These are phyloP conservation scores for Rhabdornis inornatus DNA, from an alignment of 2,113 vertebrate genomes.

Conservation along the genomic window DNA sequence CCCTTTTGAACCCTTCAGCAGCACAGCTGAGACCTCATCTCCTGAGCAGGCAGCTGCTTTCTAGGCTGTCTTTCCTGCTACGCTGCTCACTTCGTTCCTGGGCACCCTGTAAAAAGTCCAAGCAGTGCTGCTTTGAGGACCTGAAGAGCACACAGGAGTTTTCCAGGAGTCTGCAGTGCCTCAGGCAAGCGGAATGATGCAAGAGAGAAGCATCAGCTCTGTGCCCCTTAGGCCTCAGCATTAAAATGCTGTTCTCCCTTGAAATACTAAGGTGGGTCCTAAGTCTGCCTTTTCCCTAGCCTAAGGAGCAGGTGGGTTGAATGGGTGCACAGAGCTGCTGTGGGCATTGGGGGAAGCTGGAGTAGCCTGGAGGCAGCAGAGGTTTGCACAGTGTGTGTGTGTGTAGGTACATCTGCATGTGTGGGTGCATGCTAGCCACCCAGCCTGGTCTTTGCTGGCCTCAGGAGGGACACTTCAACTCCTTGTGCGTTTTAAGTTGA, in stretches of 20 bases:
- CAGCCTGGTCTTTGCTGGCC: not conserved
- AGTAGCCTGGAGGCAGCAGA: slow-evolving; percentile 5
- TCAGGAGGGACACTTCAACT: not conserved
- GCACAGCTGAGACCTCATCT: not conserved
- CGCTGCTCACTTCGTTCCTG: not conserved
- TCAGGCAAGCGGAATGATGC: not conserved
- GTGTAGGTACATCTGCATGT: not conserved
- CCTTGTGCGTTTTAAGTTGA: slow-evolving; percentile 46
- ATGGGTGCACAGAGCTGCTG: not conserved
- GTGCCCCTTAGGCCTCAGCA: not conserved
- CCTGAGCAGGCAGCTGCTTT: not conserved
- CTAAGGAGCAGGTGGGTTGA: not conserved
- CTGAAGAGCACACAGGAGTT: not conserved
- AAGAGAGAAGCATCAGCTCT: not conserved
- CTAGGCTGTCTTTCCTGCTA: not conserved
- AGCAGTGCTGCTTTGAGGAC: not conserved
- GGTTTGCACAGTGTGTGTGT: not conserved
- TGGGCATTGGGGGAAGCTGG: not conserved
- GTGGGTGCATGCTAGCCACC: not conserved
- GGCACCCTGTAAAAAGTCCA: not conserved
- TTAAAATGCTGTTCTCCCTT: not conserved
- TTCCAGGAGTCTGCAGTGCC: not conserved
- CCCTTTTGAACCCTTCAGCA: not conserved
- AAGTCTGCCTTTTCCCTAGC: not conserved
- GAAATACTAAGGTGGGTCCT: not conserved